A percentile compares a stretch with the other conserved stretches of the same genome.
phyloP scores from a whole-genome alignment of 2,888 invertebrate genomes.

The Dicyrtomina minuta region DNA sequence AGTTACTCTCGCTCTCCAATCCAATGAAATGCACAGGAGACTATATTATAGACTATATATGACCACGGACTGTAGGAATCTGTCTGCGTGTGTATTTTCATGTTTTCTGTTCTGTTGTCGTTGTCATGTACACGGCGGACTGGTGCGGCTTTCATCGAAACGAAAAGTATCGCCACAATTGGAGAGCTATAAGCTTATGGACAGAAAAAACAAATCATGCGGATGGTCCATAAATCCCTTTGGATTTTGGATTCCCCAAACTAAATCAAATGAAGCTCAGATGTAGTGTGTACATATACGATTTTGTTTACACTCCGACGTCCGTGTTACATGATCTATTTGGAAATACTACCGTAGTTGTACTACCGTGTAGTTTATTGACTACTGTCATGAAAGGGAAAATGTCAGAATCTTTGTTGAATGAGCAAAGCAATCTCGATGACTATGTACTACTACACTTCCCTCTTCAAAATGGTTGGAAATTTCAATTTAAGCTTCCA shows the following conservation, averaged over 20 bases:
- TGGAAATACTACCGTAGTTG: conserved; percentile 10
- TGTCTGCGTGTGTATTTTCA: background rate
- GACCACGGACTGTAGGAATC: background rate
- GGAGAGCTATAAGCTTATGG: background rate
- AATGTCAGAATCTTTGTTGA: background rate
- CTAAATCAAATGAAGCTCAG: conserved; percentile 19
- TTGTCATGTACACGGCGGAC: background rate
- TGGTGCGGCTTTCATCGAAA: conserved; percentile 7
- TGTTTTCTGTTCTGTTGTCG: background rate
- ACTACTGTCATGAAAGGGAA: background rate
- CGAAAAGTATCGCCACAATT: background rate
- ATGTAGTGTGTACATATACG: too few relatives aligned
- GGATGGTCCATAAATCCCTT: conserved; percentile 23
- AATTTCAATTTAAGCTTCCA: background rate
- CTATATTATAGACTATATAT: too few relatives aligned
- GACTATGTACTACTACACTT: background rate
- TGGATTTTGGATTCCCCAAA: conserved; percentile 5
- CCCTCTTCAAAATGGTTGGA: background rate
- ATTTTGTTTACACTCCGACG: background rate
- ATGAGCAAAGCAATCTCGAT: background rate
- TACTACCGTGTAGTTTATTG: conserved; percentile 15
- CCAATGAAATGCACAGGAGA: too few relatives aligned
- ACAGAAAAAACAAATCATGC: conserved; percentile 21
- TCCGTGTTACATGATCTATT: conserved; percentile 10
- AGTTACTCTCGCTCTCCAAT: conserved; percentile 5